These are phyloP conservation scores for Phymanthus crucifer DNA, from an alignment of 92 coral and sea anemone species.

Conservation along the genomic window DNA sequence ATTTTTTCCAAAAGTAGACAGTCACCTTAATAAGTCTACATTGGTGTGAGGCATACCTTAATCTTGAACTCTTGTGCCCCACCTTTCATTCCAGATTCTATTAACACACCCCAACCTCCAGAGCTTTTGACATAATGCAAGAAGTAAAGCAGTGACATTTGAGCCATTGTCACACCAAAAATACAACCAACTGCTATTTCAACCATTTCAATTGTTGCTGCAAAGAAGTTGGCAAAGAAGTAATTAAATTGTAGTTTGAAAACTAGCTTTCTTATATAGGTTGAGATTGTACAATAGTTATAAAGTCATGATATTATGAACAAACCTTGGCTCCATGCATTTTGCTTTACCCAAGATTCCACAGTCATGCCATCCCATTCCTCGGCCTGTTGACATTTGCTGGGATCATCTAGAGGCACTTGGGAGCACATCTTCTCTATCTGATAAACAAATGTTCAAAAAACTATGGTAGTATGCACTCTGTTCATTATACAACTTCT, in stretches of 20 bases:
- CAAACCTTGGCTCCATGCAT: constrained; percentile 77
- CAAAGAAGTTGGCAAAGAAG: too few relatives aligned
- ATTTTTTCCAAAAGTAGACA: too few relatives aligned
- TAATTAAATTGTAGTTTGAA: background rate
- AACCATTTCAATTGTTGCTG: constrained; percentile 67
- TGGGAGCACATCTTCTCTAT: constrained; percentile 71
- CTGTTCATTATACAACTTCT: background rate
- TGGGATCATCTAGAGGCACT: constrained; percentile 88
- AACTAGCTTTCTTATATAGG: background rate
- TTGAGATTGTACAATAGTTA: background rate
- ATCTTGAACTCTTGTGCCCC: constrained; percentile 92
- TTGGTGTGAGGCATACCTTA: constrained; percentile 44
- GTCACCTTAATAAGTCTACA: too few relatives aligned
- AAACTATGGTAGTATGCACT: background rate
- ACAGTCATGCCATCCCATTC: constrained; percentile 97
- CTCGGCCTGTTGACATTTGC: constrained; percentile 71
- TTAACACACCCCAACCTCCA: constrained; percentile 71
- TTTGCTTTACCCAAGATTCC: constrained; percentile 86
- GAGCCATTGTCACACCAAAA: constrained; percentile 85
- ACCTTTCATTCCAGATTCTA: constrained; percentile 74
- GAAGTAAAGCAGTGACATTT: constrained; percentile 86
- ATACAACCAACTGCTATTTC: constrained; percentile 69
- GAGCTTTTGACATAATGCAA: constrained; percentile 78
- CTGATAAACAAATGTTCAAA: constrained; percentile 12
- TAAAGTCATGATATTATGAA: background rate